These are phyloP conservation scores for Branchinecta sandiegonensis DNA, from an alignment of 2,888 invertebrate species.

Conservation along the genomic window DNA sequence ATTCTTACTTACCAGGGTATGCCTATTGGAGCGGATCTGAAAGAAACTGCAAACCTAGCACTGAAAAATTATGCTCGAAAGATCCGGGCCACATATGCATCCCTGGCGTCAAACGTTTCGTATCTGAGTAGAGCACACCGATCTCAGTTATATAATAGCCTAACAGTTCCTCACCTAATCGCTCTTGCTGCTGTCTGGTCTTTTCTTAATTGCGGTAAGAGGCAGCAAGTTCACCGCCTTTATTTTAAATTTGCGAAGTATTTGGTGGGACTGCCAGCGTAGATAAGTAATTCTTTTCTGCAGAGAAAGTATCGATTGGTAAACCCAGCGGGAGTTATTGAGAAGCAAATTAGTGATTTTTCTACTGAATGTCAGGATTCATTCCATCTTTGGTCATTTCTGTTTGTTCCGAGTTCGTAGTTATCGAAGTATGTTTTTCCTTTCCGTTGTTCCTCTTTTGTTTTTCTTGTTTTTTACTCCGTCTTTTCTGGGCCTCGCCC, in stretches of 20 bases:
- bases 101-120: slow-evolving; percentile 7
- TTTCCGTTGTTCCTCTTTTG: no score
- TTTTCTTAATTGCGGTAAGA: no score
- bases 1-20: no score
- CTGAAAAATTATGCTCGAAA: not conserved
- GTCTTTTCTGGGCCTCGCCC: no score
- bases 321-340: not conserved
- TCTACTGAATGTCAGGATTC: not conserved
- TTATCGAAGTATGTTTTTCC: no score
- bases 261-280: not conserved
- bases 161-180: slow-evolving; percentile 9
- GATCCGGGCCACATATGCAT: slow-evolving; percentile 5
- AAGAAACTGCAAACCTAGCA: no score
- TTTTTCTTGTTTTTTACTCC: no score
- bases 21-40: no score
- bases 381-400: not conserved
- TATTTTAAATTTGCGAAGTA: no score
- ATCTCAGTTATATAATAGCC: slow-evolving; percentile 5
- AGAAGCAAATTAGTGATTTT: slow-evolving; percentile 11
- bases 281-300: not conserved
- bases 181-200: no score
- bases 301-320: slow-evolving; percentile 13
- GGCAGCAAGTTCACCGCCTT: no score
- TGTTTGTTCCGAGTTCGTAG: not conserved
- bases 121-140: slow-evolving; percentile 14